These are phyloP conservation scores for Idaea dimidiata DNA, from an alignment of 2,888 invertebrate species.

Conservation along the genomic window DNA sequence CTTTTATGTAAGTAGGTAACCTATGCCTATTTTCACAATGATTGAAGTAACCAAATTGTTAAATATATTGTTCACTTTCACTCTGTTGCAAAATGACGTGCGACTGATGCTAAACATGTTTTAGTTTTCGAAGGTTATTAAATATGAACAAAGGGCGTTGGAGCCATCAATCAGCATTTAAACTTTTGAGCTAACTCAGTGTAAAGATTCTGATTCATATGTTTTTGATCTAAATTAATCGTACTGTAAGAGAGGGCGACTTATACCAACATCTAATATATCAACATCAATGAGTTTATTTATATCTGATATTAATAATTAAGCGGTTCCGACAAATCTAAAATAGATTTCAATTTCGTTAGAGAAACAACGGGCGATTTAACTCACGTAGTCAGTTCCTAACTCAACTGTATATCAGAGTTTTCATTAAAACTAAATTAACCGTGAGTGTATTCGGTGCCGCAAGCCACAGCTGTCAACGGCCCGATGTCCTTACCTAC, in stretches of 20 bases:
- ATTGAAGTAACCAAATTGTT: too few species aligned
- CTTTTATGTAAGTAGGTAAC: too few species aligned
- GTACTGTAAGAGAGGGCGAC: neutral
- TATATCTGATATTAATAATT: neutral
- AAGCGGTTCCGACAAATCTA: neutral
- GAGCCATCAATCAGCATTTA: neutral
- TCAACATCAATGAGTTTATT: neutral
- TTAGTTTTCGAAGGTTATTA: too few species aligned
- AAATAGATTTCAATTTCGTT: neutral
- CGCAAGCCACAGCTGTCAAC: slow-evolving; percentile 17
- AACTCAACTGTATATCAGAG: slow-evolving; percentile 22
- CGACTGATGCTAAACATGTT: too few species aligned
- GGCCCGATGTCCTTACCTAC: neutral
- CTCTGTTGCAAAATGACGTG: too few species aligned
- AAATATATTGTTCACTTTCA: too few species aligned
- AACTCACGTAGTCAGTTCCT: neutral
- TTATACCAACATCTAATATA: neutral
- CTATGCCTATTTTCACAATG: too few species aligned
- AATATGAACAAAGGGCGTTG: too few species aligned
- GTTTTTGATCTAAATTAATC: neutral
- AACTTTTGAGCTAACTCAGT: neutral
- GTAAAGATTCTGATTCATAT: neutral
- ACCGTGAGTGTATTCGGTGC: slow-evolving; percentile 16
- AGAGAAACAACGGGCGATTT: neutral
- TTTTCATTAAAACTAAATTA: slow-evolving; percentile 34